Percentiles rank a stretch among this genome's conserved stretches.
Conservation (phyloP, 2,797 vertebrate genomes). For the Sebastiscus tertius region DNA sequence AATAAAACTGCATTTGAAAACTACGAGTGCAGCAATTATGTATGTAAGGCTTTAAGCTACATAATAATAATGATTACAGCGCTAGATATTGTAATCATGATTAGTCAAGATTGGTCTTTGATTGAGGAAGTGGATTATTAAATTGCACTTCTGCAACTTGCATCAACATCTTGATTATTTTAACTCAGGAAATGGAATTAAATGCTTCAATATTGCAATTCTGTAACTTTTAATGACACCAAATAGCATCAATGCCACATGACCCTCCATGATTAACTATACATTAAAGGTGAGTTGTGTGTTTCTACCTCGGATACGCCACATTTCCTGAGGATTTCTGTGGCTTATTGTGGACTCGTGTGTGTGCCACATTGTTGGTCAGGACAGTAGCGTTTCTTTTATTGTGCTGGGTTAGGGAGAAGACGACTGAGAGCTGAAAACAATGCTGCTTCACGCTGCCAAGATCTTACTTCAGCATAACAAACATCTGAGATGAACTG, state of each 20-base stretch:
- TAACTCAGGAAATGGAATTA: background rate
- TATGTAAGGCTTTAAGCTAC: background rate
- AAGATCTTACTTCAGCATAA: conserved; percentile 59
- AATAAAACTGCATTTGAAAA: background rate
- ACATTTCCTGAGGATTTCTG: conserved; percentile 6
- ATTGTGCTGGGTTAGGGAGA: conserved; percentile 43
- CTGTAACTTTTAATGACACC: background rate
- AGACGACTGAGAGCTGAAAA: conserved; percentile 47
- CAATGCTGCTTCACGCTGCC: conserved; percentile 53
- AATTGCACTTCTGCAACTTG: conserved; percentile 3
- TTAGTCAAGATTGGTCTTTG: background rate
- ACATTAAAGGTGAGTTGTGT: background rate
- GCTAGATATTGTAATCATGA: background rate
- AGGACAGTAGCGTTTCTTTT: conserved; percentile 48
- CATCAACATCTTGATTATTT: conserved; percentile 9
- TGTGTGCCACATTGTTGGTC: conserved; percentile 3
- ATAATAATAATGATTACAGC: background rate
- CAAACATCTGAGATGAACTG: conserved; percentile 55
- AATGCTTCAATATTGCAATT: background rate
- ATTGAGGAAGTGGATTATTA: conserved; percentile 20
- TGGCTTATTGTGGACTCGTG: background rate
- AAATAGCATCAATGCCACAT: background rate
- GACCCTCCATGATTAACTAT: background rate
- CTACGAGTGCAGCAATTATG: background rate
- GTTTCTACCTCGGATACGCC: background rate